Evolutionary conservation across 2,888 invertebrate species (phyloP), one percentile per base, ranked within the genome.

Genomic region (Euzetes globulus): DNA sequence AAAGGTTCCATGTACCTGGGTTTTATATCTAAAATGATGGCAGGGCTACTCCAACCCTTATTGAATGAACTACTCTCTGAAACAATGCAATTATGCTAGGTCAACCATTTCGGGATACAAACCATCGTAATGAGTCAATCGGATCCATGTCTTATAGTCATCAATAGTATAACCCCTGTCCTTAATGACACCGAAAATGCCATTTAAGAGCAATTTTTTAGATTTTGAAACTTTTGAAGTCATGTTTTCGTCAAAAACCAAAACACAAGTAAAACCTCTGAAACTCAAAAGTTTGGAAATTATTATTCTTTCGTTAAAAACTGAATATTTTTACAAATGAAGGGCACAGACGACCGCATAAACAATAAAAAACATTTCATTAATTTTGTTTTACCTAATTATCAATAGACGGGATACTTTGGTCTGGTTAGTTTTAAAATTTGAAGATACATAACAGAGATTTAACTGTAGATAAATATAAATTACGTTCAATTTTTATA

Each of bases 141-240:
- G 13, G 22, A 68, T 68, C 68, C 68, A 68, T 68, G 68, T 68
- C 25, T 68, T 68, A 11, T 68, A 68, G 22, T 68, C 68, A 22
- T 68, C 68, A 11, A 68, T 22, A 22, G 6, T 41, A 33, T 33
- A 3, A 1, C 41, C 68, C 11, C 22, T 68, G 19, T 68, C 19
- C 13, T 68, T 68, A 22, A 41, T 19, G 3, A 68, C 41, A 5
- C 41, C 68, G 17, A 68, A 68, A 41, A 68, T 68, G 11, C 68
- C 68, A n/a, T 68, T 68, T 13, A 68, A 41, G 1, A 41, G 29
- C 15, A 41, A n/a, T 41, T 68, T 68, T 22, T 68, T 58, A 25
- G 29, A 2, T 63, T 63, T 63, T 1, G 41, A 3, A n/a, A 19
- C 41, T 37, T 68, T 68, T 41, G 68, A 68, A 68, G 29, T 22